These are phyloP conservation scores for Sapayoa aenigma DNA, from an alignment of 2,113 vertebrate species.

Conservation along the genomic window DNA sequence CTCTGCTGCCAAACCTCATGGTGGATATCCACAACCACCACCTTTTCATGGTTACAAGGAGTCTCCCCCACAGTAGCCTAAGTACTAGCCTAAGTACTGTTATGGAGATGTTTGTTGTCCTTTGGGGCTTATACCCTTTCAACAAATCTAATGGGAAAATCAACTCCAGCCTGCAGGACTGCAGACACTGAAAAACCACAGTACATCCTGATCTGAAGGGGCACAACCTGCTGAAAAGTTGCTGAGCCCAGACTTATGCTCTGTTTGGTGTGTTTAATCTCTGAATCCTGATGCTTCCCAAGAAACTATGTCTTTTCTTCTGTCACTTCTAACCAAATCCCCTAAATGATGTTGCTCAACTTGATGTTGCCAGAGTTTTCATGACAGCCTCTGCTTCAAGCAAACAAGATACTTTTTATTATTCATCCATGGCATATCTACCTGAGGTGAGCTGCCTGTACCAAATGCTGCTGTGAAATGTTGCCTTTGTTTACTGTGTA, in stretches of 20 bases:
- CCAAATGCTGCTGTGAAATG: not conserved
- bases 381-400: not conserved
- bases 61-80: not conserved
- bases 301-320: not conserved
- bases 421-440: not conserved
- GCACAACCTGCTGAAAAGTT: not conserved
- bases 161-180: not conserved
- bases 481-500: not conserved
- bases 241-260: not conserved
- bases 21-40: not conserved
- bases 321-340: not conserved
- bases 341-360: not conserved
- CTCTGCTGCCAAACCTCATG: not conserved
- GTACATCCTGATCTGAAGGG: not conserved
- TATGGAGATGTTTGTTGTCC: not conserved
- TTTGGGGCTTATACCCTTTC: not conserved
- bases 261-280: not conserved
- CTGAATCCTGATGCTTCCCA: not conserved
- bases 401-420: not conserved
- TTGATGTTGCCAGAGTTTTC: conserved; percentile 19
- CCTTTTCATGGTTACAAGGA: not conserved
- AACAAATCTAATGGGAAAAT: not conserved
- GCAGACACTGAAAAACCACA: not conserved
- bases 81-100: not conserved
- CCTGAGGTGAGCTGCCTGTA: not conserved